Evolutionary conservation across 2,888 invertebrate genomes (phyloP), one percentile per base, ranked within the genome.

Genomic region (Oithona nana): DNA sequence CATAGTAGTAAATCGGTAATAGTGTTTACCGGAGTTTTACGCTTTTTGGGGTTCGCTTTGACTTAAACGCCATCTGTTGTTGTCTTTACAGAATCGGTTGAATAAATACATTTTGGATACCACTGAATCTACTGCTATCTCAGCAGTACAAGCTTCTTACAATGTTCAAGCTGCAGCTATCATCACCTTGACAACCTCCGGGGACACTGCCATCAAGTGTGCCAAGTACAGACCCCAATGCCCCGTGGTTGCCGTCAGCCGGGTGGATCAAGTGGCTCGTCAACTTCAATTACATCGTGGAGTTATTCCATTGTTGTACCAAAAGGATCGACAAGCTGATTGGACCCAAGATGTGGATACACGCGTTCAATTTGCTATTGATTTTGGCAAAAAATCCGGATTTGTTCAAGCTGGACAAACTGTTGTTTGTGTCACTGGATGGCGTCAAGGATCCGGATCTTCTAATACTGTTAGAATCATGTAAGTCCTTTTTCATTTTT

Each of bases 221-320:
- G 85, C 93, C 70, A 92, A 93, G 73, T 82, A 79, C 67, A 76
- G 80, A 67, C 84, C 86, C 1, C 73, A 79, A 61, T 86, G 86
- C 70, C 86, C 86, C 0, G 81, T 88, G 63, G 75, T 88, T 60
- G 82, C 84, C 3, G 79, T 88, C 11, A 84, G 85, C 0, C 75
- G 84, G 67, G 76, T 79, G 65, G 80, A 79, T 28, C 79, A 80
- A 67, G 66, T 66, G 11, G 92, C 94, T 28, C 77, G 94, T 54
- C 94, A 94, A 76, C 82, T 85, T 64, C 94, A 95, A 73, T 78
- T 97, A n/a, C 90, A 82, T 77, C 80, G 95, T 66, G 95, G 88
- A 57, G 83, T 95, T 68, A 80, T 94, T 71, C 95, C 95, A 28
- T 79, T 94, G 61, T 80, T 84, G 65, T 93, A 87, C 2, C 16